These are phyloP conservation scores for Propithecus deckenii DNA, from an alignment of 2,797 vertebrate species.

Conservation along the genomic window DNA sequence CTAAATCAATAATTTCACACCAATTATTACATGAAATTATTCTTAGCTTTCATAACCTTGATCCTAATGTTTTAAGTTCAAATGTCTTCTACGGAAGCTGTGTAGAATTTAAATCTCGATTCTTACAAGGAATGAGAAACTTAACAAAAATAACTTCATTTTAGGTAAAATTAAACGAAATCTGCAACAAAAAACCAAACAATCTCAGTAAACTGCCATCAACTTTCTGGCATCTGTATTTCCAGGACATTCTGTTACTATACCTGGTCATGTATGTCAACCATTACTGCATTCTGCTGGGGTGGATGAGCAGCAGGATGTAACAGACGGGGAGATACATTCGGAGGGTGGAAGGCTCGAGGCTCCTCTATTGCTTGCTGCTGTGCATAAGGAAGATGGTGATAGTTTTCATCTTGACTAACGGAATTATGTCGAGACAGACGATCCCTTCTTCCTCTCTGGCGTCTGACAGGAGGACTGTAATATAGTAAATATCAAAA, in stretches of 20 bases:
- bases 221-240: background rate
- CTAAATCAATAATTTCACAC: background rate
- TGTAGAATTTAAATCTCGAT: constrained; percentile 15
- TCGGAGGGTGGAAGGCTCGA: constrained; percentile 94
- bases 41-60: background rate
- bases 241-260: background rate
- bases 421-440: constrained; percentile 90
- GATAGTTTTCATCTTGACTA: constrained; percentile 95
- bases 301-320: constrained; percentile 93
- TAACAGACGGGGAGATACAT: constrained; percentile 93
- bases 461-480: constrained; percentile 95
- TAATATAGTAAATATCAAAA: constrained; percentile 67
- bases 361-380: constrained; percentile 93
- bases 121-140: background rate
- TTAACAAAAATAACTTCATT: constrained; percentile 33
- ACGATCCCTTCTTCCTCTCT: constrained; percentile 94
- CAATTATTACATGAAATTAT: background rate
- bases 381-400: constrained; percentile 93
- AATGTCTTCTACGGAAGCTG: background rate
- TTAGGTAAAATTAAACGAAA: constrained; percentile 49
- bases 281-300: constrained; percentile 94
- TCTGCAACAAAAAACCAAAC: background rate
- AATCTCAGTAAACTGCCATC: background rate
- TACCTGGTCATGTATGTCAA: constrained; percentile 98
- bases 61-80: background rate